Evolutionary conservation across 2,797 vertebrate species (phyloP), one percentile per base, ranked within the genome.

Genomic region (Argentina silus): DNA sequence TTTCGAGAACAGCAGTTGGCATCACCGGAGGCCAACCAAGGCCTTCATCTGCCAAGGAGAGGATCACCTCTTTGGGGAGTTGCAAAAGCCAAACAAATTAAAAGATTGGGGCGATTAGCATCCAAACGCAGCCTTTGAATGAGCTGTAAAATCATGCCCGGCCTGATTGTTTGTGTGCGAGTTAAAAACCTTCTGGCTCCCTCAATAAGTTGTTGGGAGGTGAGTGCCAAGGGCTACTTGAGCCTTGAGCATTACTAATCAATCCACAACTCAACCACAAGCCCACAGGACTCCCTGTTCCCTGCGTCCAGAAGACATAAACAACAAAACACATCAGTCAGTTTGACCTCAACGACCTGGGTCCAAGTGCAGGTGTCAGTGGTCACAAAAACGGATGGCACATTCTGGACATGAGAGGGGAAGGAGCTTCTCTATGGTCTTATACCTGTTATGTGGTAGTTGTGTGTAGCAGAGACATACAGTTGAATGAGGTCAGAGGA

Each of bases 51-150:
- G 87, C 84, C 85, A 90, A 79, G 70, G 53, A 84, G 77, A 89
- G 61, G 72, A 80, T 36, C 27, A 68, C 78, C 74, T 83, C 78
- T 65, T 78, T 83, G 66, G 76, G 83, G 82, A 85, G 83, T 61
- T 67, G 56, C 75, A 75, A 86, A 86, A 84, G 70, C 78, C 75
- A 84, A 86, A 85, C 78, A 83, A 88, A 90, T 87, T 81, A 88
- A 86, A 90, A 83, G 75, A 87, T 80, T 83, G 75, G 73, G 59
- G 14, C 85, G 81, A 83, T 84, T 82, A 84, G 66, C 19, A 0
- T 68, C 53, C 64, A 19, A 72, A 55, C 12, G 2, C 64, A 19
- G 12, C 42, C 43, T 21, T 42, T n/a, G 63, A 17, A 71, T 65
- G 72, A 78, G 75, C 76, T 53, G 74, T 82, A 70, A 84, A 87